Percentiles rank a stretch among this genome's conserved stretches.
Conservation (phyloP, 2,113 vertebrate species). For the Callopanchax toddi region DNA sequence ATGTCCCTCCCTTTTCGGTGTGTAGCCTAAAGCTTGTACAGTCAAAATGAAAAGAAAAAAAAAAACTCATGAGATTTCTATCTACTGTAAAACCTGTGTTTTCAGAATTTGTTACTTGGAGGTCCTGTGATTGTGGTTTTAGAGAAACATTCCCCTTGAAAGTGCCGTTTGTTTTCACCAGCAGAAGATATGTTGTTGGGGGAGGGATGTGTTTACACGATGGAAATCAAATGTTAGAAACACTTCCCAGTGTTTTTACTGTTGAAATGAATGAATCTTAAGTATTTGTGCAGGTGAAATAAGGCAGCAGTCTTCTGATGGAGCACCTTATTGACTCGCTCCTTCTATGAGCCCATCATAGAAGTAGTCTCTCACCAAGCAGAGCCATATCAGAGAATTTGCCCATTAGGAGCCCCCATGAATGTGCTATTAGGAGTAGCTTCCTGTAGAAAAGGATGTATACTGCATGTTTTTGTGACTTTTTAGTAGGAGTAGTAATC, state of each 20-base stretch:
- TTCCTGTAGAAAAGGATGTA: constrained; percentile 74
- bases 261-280: constrained; percentile 60
- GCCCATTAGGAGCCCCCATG: constrained; percentile 67
- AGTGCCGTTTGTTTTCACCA: constrained; percentile 80
- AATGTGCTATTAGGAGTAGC: constrained; percentile 76
- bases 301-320: constrained; percentile 63
- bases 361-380: constrained; percentile 56
- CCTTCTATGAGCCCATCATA: constrained; percentile 47
- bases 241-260: constrained; percentile 50
- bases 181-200: constrained; percentile 66
- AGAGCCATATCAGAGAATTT: constrained; percentile 75
- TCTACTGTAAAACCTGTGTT: constrained; percentile 74
- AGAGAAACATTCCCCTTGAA: constrained; percentile 77
- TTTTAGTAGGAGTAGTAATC: constrained; percentile 38
- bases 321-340: constrained; percentile 66
- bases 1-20: constrained; percentile 69
- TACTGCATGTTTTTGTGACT: constrained; percentile 72
- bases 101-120: constrained; percentile 68
- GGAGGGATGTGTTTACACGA: constrained; percentile 43
- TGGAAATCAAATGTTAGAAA: constrained; percentile 54
- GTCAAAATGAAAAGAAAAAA: constrained; percentile 19
- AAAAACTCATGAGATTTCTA: constrained; percentile 69
- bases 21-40: constrained; percentile 78
- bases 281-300: constrained; percentile 64
- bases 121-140: constrained; percentile 74